Conservation (phyloP, 1,140 invertebrate species). For the Leptopilina clavipes region DNA sequence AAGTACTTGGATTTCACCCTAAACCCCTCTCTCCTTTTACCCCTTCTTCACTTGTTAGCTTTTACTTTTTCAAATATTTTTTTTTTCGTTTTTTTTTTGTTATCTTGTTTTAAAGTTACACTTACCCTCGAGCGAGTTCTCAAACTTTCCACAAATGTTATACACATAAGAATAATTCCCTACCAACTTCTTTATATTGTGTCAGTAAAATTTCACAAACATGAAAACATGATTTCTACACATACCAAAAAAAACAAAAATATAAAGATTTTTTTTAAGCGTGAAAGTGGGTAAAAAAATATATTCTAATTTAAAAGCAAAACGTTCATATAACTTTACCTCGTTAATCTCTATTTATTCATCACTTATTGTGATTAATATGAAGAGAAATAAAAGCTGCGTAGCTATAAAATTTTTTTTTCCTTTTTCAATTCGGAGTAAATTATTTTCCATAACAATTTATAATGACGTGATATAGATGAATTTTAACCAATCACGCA, state of each 20-base stretch:
- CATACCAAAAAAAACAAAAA: no score
- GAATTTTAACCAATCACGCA: not conserved
- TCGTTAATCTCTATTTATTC: not conserved
- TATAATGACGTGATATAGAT: not conserved
- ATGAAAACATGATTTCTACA: not conserved
- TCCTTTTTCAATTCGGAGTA: not conserved
- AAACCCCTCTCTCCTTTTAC: no score
- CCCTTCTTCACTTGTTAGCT: not conserved
- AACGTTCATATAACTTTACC: not conserved
- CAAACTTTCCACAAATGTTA: constrained; percentile 13
- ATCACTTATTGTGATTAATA: not conserved
- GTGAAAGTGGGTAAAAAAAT: not conserved
- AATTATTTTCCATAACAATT: constrained; percentile 4
- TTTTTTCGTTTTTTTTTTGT: constrained; percentile 19
- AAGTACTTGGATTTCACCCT: not conserved
- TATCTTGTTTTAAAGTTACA: constrained; percentile 11
- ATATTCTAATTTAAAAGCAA: not conserved
- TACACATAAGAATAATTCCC: not conserved
- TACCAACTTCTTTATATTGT: not conserved
- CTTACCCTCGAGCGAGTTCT: not conserved
- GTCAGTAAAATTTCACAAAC: not conserved
- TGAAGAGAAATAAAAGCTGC: not conserved
- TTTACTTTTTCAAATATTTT: not conserved
- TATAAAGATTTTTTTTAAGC: no score
- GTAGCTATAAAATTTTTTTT: not conserved